Evolutionary conservation across 2,113 vertebrate species (phyloP), one percentile per base, ranked within the genome.

Genomic region (Megaleporinus macrocephalus): DNA sequence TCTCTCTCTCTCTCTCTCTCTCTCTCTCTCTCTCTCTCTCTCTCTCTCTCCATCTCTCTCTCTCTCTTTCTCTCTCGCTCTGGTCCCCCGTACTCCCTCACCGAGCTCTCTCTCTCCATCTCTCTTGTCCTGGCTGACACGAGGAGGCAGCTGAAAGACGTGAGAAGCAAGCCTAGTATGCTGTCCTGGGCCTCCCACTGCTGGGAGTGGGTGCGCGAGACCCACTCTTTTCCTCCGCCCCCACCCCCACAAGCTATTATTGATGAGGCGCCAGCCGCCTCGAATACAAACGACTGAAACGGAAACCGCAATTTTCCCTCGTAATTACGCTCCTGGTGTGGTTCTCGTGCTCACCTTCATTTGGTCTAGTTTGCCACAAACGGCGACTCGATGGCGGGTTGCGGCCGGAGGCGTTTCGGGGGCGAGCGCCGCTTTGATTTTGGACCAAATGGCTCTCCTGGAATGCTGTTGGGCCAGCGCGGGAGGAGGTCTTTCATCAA

Each of bases 401-500:
- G 88, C 86, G 82, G 89, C 89, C 87, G 76, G 71, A 27, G 89
- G 89, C 90, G 85, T 84, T 61, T 80, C n/a, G 9, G 74, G 9
- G 74, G 88, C 83, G 82, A 92, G 92, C 91, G 76, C 85, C 74
- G 84, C 91, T 91, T 89, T 91, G 93, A 85, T 70, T 91, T 92
- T 89, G 91, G 86, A 78, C 83, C 83, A 85, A 82, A 75, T 53
- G 80, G 86, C 85, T 79, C 85, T 87, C 90, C 85, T 83, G 90
- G 92, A 93, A 92, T 90, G 87, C 89, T 91, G 89, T 89, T 90
- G 87, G 88, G 89, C 90, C 88, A 55, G 71, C 33, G 90, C 89
- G 81, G 87, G 88, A 87, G 86, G 86, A 90, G 87, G 86, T 69
- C 89, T 92, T 92, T 91, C 84, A 92, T 92, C 89, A 91, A 89